phyloP scores from a whole-genome alignment of 2,888 invertebrate genomes.

The Drosophila basisetae region DNA sequence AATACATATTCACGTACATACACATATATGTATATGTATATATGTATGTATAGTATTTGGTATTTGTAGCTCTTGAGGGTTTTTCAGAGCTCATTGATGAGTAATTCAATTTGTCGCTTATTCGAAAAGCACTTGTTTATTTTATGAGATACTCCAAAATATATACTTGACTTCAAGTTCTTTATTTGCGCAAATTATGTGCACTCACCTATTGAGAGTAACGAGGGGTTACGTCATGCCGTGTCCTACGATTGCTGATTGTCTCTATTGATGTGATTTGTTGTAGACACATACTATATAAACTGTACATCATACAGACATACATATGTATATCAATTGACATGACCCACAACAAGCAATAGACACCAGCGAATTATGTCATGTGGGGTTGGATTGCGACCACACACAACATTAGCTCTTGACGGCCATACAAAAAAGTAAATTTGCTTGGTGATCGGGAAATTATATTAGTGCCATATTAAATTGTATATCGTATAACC shows the following conservation, averaged over 20 bases:
- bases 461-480: slow-evolving; percentile 20
- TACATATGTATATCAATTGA: neutral
- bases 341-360: slow-evolving; percentile 3
- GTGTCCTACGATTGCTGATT: slow-evolving; percentile 23
- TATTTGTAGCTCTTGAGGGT: slow-evolving; percentile 30
- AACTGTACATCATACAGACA: neutral
- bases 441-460: slow-evolving; percentile 23
- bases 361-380: neutral
- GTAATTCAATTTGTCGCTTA: slow-evolving; percentile 82
- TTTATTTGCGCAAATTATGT: slow-evolving; percentile 68
- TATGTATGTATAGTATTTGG: slow-evolving; percentile 4
- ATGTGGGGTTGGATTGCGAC: neutral
- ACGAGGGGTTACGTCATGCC: slow-evolving; percentile 1
- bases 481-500: neutral
- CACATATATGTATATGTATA: neutral
- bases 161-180: slow-evolving; percentile 78
- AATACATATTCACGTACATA: neutral
- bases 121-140: slow-evolving; percentile 79
- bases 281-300: neutral
- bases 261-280: slow-evolving; percentile 16
- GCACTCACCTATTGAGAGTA: slow-evolving; percentile 17
- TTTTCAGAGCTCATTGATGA: slow-evolving; percentile 61
- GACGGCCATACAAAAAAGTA: slow-evolving; percentile 36
- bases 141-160: slow-evolving; percentile 81
- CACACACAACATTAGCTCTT: slow-evolving; percentile 17